phyloP scores from a whole-genome alignment of 37 sponge, comb jelly and placozoan genomes.

The Cladorhizidae sp. region DNA sequence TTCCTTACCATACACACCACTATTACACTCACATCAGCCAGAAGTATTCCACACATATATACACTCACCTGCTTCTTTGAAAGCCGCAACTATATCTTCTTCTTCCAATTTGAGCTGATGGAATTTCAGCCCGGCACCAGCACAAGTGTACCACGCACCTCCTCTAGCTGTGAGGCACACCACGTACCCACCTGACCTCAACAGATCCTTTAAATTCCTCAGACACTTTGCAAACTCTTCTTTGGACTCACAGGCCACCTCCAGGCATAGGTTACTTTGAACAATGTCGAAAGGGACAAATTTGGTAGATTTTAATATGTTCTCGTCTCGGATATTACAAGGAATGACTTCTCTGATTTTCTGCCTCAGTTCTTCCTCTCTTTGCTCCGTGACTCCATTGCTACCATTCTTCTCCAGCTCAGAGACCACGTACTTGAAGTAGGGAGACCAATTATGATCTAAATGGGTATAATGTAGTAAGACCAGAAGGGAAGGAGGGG shows the following conservation, averaged over 20 bases:
- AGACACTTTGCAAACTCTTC: not conserved
- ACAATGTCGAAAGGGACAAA: constrained; percentile 4
- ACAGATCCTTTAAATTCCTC: not conserved
- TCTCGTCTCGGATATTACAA: not conserved
- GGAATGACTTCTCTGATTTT: constrained; percentile 10
- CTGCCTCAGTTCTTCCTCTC: constrained; percentile 6
- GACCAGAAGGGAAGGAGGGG: too few species aligned
- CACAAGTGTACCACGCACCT: constrained; percentile 22
- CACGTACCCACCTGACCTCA: constrained; percentile 19
- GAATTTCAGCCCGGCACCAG: not conserved
- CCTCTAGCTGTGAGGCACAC: constrained; percentile 19
- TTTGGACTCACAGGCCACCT: constrained; percentile 2
- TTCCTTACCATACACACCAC: too few species aligned
- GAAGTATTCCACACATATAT: too few species aligned
- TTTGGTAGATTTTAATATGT: not conserved
- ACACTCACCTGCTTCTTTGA: constrained; percentile 9
- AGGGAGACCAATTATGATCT: constrained; percentile 27
- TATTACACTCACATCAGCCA: too few species aligned
- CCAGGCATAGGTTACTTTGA: constrained; percentile 24
- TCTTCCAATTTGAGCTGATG: constrained; percentile 9
- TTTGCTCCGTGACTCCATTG: not conserved
- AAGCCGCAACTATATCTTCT: constrained; percentile 3
- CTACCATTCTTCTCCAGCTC: not conserved
- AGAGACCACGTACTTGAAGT: constrained; percentile 14
- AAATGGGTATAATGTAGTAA: not conserved